Conservation (phyloP, 2,888 invertebrate species). For the Eugnorisma glareosa region DNA sequence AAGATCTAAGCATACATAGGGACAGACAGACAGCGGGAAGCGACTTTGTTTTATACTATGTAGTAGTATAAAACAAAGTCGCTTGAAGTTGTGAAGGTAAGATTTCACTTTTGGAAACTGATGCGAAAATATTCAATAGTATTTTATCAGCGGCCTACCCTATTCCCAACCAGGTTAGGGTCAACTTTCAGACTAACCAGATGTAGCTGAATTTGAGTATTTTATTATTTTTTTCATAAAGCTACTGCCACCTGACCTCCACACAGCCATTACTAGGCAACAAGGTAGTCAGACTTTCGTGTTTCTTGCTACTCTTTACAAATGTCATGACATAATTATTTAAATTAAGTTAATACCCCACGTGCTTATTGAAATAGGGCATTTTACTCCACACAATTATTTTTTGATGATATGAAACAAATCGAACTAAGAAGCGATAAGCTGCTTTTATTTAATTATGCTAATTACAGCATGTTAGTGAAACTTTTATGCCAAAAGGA, state of each 20-base stretch:
- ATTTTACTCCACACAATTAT: background rate
- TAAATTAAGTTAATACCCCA: background rate
- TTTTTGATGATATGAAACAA: slow-evolving; percentile 7
- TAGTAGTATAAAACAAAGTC: too few species aligned
- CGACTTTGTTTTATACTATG: too few species aligned
- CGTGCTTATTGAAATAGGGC: background rate
- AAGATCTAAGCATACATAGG: too few species aligned
- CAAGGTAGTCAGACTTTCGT: slow-evolving; percentile 20
- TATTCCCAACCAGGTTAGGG: slow-evolving; percentile 30
- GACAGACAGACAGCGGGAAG: too few species aligned
- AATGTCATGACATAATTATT: slow-evolving; percentile 10
- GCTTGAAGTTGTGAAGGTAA: background rate
- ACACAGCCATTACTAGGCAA: slow-evolving; percentile 8
- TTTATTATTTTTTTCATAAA: slow-evolving; percentile 27
- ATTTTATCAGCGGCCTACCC: slow-evolving; percentile 7
- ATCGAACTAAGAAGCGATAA: background rate
- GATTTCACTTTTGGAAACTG: slow-evolving; percentile 13
- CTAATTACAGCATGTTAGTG: background rate
- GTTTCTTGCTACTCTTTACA: background rate
- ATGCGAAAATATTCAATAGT: slow-evolving; percentile 19
- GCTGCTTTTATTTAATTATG: background rate
- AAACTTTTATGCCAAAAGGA: slow-evolving; percentile 5
- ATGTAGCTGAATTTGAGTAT: slow-evolving; percentile 2
- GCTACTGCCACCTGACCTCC: slow-evolving; percentile 13
- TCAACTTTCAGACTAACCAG: slow-evolving; percentile 2